These are phyloP conservation scores for Diogma glabrata DNA, from an alignment of 2,888 invertebrate species.

Conservation along the genomic window DNA sequence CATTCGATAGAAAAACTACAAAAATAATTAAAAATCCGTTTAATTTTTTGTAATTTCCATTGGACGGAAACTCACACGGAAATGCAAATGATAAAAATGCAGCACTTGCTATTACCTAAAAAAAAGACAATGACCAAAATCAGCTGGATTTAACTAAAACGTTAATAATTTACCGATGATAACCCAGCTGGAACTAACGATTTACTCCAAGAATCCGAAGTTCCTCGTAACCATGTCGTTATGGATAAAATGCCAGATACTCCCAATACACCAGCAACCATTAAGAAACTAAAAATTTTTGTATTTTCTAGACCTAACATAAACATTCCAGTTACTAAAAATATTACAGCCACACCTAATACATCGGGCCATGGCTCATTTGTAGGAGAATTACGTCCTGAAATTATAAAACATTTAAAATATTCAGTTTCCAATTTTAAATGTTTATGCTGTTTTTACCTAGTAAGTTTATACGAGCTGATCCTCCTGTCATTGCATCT, in stretches of 20 bases:
- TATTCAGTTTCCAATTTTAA: too few species aligned
- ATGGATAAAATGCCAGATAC: slow-evolving; percentile 32
- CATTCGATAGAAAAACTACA: slow-evolving; percentile 27
- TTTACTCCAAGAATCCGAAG: slow-evolving; percentile 30
- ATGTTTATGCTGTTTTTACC: too few species aligned
- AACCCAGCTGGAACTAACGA: slow-evolving; percentile 33
- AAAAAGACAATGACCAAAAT: too few species aligned
- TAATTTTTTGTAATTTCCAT: slow-evolving; percentile 25
- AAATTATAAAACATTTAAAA: too few species aligned
- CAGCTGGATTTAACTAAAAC: too few species aligned
- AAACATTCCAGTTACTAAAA: slow-evolving; percentile 42
- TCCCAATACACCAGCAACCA: slow-evolving; percentile 34
- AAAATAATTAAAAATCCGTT: slow-evolving; percentile 25
- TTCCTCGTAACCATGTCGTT: slow-evolving; percentile 30
- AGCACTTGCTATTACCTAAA: too few species aligned
- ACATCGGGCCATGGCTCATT: slow-evolving; percentile 47
- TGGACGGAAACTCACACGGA: slow-evolving; percentile 29
- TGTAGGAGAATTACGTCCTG: slow-evolving; percentile 34
- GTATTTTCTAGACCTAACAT: slow-evolving; percentile 45
- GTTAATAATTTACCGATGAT: slow-evolving; percentile 32
- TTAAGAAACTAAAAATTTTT: slow-evolving; percentile 33
- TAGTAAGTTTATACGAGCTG: slow-evolving; percentile 41
- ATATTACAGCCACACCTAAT: slow-evolving; percentile 42
- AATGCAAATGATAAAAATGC: slow-evolving; percentile 31
- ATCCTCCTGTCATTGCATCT: slow-evolving; percentile 44